phyloP scores from a whole-genome alignment of 2,113 vertebrate species.

The Tragelaphus imberbis region DNA sequence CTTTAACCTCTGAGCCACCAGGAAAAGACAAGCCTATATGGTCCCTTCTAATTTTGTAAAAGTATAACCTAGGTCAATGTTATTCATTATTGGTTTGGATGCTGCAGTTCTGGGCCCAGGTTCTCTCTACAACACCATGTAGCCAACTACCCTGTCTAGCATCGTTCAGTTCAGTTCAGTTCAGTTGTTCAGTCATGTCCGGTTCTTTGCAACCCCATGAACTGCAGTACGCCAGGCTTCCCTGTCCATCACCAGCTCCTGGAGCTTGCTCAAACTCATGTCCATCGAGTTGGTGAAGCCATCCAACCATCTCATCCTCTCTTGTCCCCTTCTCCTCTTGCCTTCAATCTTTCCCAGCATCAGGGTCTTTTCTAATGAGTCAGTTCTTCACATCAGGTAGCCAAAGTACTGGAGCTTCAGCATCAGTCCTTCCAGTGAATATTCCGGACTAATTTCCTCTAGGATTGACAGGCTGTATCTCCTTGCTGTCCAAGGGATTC shows the following conservation, averaged over 20 bases:
- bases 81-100: neutral
- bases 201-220: fast-evolving
- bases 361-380: neutral
- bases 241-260: neutral
- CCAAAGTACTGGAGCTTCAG: neutral
- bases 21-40: no score
- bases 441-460: neutral
- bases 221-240: neutral
- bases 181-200: neutral
- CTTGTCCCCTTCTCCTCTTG: neutral
- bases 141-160: neutral
- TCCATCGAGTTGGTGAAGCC: neutral
- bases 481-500: neutral
- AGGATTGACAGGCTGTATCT: neutral
- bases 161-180: neutral
- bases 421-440: neutral
- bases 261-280: neutral
- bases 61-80: neutral
- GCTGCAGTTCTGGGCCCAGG: neutral
- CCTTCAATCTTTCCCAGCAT: neutral
- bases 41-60: neutral
- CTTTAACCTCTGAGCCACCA: no score
- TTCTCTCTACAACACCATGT: neutral
- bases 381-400: neutral
- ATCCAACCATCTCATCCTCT: neutral